Evolutionary conservation across 2,888 invertebrate genomes (phyloP).

Genomic region (Euplagia quadripunctaria): DNA sequence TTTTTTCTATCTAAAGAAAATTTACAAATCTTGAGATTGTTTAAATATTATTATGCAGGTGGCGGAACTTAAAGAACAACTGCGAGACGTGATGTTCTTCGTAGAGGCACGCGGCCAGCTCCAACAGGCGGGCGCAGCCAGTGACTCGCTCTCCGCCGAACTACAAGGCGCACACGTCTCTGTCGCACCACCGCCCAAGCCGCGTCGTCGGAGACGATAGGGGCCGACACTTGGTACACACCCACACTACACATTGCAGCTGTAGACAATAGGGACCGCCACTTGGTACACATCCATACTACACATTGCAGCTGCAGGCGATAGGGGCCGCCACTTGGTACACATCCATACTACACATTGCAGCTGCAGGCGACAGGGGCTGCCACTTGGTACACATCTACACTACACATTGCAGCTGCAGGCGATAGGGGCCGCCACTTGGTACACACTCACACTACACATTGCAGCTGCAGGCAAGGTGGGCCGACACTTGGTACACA

Average conservation of each 20-base stretch:
- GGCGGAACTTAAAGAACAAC: constrained; percentile 95
- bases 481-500: background rate
- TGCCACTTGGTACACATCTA: background rate
- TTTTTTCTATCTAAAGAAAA: no score
- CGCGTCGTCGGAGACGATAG: constrained; percentile 52
- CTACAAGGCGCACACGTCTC: constrained; percentile 65
- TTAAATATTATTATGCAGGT: constrained; percentile 85
- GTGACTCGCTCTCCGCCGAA: constrained; percentile 53
- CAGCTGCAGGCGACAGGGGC: background rate
- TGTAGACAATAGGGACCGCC: no score
- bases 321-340: background rate
- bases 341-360: background rate
- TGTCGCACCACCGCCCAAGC: constrained; percentile 64
- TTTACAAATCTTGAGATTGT: no score
- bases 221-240: background rate
- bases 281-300: background rate
- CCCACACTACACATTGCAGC: background rate
- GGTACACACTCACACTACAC: background rate
- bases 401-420: background rate
- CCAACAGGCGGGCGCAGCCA: constrained; percentile 45
- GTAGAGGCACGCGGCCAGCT: constrained; percentile 92
- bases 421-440: background rate
- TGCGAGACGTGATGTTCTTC: constrained; percentile 98
- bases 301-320: background rate
- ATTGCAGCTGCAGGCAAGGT: no score